phyloP scores from a whole-genome alignment of 2,888 invertebrate genomes.

The Dione juno region DNA sequence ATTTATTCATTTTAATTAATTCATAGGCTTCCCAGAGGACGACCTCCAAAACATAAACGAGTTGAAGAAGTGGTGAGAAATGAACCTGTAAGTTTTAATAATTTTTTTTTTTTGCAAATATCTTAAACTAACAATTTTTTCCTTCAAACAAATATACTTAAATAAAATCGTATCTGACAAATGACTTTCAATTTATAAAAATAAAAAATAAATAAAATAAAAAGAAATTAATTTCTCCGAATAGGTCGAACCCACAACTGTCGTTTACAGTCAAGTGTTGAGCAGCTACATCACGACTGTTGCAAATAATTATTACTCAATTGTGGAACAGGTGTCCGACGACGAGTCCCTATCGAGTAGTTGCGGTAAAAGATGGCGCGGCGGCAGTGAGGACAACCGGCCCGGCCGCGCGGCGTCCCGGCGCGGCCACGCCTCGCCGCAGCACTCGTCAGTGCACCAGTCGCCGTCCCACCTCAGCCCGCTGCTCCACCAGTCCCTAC shows the following conservation, averaged over 20 bases:
- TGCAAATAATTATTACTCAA: too few species aligned
- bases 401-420: constrained; percentile 78
- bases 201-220: too few species aligned
- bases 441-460: constrained; percentile 30
- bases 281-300: too few species aligned
- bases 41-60: constrained; percentile 76
- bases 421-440: constrained; percentile 67
- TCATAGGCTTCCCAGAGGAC: constrained; percentile 57
- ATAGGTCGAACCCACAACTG: too few species aligned
- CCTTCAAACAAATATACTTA: background rate
- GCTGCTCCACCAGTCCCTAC: constrained; percentile 40
- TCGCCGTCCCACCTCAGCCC: constrained; percentile 82
- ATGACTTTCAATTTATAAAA: too few species aligned
- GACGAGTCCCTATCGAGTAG: constrained; percentile 72
- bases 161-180: too few species aligned
- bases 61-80: constrained; percentile 71
- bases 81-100: constrained; percentile 57
- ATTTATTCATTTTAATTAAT: background rate
- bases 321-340: constrained; percentile 62
- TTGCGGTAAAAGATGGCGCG: constrained; percentile 63
- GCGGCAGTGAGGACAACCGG: constrained; percentile 45
- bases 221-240: too few species aligned
- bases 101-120: background rate
- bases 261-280: too few species aligned
- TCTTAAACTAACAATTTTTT: too few species aligned